Evolutionary conservation across 2,888 invertebrate species (phyloP).

Genomic region (Eupithecia vulgata): DNA sequence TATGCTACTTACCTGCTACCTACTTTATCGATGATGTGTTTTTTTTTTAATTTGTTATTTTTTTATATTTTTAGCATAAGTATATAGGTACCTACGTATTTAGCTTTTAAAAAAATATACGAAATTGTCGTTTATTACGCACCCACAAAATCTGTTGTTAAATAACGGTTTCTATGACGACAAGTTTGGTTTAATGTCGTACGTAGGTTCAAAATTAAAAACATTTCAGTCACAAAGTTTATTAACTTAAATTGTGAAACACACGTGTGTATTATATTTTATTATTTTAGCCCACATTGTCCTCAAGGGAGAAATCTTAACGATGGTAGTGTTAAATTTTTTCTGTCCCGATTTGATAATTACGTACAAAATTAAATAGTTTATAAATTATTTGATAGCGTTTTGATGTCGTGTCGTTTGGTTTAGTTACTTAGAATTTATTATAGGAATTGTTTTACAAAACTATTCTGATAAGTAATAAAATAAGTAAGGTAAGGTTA

Average conservation of each 20-base stretch:
- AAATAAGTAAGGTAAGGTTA: background rate
- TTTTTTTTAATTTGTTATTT: too few species aligned
- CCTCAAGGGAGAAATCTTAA: background rate
- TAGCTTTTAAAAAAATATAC: background rate
- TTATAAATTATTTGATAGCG: background rate
- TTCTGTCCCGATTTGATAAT: background rate
- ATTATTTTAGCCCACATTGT: background rate
- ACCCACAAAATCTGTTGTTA: background rate
- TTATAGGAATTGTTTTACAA: background rate
- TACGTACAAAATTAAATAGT: background rate
- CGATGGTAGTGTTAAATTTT: background rate
- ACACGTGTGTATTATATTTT: too few species aligned
- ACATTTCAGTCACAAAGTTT: too few species aligned
- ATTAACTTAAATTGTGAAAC: too few species aligned
- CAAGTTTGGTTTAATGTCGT: background rate
- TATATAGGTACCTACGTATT: too few species aligned
- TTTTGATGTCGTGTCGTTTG: background rate
- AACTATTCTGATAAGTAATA: background rate
- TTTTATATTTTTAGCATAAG: too few species aligned
- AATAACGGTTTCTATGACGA: background rate
- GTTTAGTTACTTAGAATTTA: background rate
- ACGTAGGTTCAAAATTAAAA: too few species aligned
- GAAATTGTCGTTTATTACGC: background rate
- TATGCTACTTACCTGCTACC: too few species aligned
- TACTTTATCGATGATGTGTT: too few species aligned